Base-by-base conservation (phyloP, 2,888 invertebrate genomes). In the Lochmaea crataegi region DNA sequence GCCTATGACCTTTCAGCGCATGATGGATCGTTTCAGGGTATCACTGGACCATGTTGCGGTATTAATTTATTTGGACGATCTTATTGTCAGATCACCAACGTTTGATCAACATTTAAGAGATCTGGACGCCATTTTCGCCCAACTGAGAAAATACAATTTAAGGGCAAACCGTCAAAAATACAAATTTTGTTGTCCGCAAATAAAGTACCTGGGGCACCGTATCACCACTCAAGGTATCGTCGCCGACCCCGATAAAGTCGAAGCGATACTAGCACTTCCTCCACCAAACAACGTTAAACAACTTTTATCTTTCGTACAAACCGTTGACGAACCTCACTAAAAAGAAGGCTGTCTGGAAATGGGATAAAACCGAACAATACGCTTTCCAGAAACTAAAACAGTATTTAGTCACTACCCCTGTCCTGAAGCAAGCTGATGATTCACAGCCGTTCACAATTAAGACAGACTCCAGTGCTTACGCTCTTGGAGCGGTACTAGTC, bases 21-120 rank as follows among this genome's bases (percentile, higher is more conserved):
- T 79, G 26, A 79, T 79, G 56, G 78, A 79, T 63, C 51, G 72
- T 12, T 77, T 79, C 51, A 61, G 75, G n/a, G n/a, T n/a, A n/a
- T n/a, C n/a, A n/a, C n/a, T n/a, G n/a, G 11, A 45, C 51, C 63
- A 74, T 69, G 61, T 79, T 22, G 9, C 53, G 26, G 26, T 76
- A 22, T 65, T 79, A 53, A 75, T 75, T 4, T 79, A 78, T 69
- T 57, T 78, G 26, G 77, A 79, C 64, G 76, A 79, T 68, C 16
- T 74, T 16, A 74, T 74, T 14, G 60, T 71, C 7, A 26, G 66
- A 4, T 75, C 72, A 12, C 38, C 67, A 12, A 66, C 71, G 9
- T 80, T 80, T 64, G 75, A 81, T 9, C 64, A 79, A 63, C 80
- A 82, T 69, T 4, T 80, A 7, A 32, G 56, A 12, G 78, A 81